Base-by-base conservation (phyloP, 2,113 vertebrate species). In the Nipponia nippon region DNA sequence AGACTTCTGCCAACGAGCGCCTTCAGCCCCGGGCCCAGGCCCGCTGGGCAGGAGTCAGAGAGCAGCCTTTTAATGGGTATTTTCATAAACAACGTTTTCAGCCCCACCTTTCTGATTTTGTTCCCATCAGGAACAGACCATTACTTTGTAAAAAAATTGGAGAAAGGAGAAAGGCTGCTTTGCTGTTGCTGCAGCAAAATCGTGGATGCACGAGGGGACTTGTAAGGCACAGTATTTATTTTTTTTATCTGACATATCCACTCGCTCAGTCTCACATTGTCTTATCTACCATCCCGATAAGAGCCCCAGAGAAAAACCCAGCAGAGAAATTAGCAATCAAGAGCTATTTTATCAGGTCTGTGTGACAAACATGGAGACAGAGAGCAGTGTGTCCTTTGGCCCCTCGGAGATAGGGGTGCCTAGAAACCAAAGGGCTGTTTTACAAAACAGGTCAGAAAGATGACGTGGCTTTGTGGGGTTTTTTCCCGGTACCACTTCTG, bases 191-290 rank as follows among this genome's bases (percentile, higher is more conserved):
- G 79, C 62, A 76, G 75, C n/a, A 76, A 67, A 86, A 15, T 29
- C 58, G 0, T 3, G 36, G 79, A 11, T 2, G 3, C 1, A 2
- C 1, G 1, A 55, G 44, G 38, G 15, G 20, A 40, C 59, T 23
- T 30, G 23, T 16, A 61, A 55, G 66, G 59, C 21, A 32, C 34
- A 12, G 26, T 13, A 15, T 89, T 91, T 71, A 2, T 30, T 71
- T 59, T 58, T 81, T 73, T 59, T 10, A 58, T 84, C 80, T 38
- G 69, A 47, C n/a, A 3, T 6, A 50, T 29, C 73, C 77, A 16
- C 61, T 91, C 12, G 2, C 55, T 89, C 72, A 25, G 79, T 32
- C 81, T 89, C 93, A 36, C 40, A 1, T 79, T 63, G 52, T 63
- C 87, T 91, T 56, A 76, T 87, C 87, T 87, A 42, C 83, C 69